Evolutionary conservation across 30 jellyfish, hydroid and myxozoan species (phyloP), one percentile per base, ranked within the genome.

Genomic region (Sanderia malayensis): DNA sequence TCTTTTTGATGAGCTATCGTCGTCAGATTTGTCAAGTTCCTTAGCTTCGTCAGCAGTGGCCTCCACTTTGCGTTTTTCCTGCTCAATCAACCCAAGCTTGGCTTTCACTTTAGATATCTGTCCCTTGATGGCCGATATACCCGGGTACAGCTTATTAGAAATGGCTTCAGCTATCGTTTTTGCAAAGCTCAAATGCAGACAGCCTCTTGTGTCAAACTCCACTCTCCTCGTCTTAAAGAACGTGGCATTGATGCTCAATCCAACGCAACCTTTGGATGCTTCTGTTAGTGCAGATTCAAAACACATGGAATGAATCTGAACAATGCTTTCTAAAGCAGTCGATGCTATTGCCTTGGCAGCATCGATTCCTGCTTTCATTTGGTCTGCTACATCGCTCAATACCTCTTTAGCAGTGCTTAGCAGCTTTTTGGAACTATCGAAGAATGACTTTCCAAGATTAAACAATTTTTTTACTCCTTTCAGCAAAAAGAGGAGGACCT

Each of bases 251-350:
- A 82, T 61, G 2, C 61, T 72, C 21, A 82, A 23, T 2, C 80
- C 94, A 17, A 82, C 86, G 58, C 94, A 82, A 8, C 86, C 94
- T 41, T 82, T 82, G 23, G 94, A 86, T 8, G 86, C 94, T n/a
- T 82, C 94, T 46, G 68, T 37, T 26, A 82, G 45, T 31, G 82
- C 82, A 4, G 94, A 44, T 47, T 70, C 71, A 67, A 82, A 82
- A 60, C 94, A 82, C 86, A 82, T 82, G 9, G 83, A 61, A n/a
- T 82, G 79, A 24, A 82, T 82, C 44, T 71, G 76, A 18, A 82
- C 84, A 21, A 82, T 20, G 60, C 65, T 82, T 47, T 82, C 80
- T 9, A 82, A 31, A 44, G 94, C 82, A 4, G 83, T 63, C 11
- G 83, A 47, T 24, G 94, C 94, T 10, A 64, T 73, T 19, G 83